Evolutionary conservation across 1,140 invertebrate genomes (phyloP).

Genomic region (Pteromalus puparum): DNA sequence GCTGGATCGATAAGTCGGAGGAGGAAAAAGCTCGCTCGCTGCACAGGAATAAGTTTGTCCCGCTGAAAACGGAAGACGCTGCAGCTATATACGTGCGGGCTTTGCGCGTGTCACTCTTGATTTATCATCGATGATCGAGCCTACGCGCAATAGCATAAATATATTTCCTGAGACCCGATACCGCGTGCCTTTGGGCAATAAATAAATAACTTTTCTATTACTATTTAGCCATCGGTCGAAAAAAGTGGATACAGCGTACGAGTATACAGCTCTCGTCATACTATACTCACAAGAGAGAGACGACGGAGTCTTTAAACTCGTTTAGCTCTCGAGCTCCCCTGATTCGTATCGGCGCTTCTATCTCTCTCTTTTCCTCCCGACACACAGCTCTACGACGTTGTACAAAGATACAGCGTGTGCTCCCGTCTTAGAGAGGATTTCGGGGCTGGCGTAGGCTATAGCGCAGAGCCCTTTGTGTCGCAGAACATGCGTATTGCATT

Average conservation of each 20-base stretch:
- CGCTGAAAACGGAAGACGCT: conserved; percentile 48
- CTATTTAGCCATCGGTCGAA: no score
- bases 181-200: neutral
- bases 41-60: conserved; percentile 57
- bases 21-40: conserved; percentile 20
- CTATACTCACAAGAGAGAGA: conserved; percentile 22
- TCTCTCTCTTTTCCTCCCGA: neutral
- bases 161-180: neutral
- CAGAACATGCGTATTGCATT: conserved; percentile 72
- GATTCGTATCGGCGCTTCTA: conserved; percentile 54
- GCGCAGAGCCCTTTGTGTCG: conserved; percentile 61
- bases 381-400: neutral
- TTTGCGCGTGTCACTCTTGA: conserved; percentile 58
- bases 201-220: neutral
- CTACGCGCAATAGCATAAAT: conserved; percentile 14
- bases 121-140: conserved; percentile 61
- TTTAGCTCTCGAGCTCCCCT: conserved; percentile 55
- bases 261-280: no score
- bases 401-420: neutral
- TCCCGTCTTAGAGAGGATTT: conserved; percentile 25
- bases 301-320: conserved; percentile 59
- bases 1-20: conserved; percentile 52
- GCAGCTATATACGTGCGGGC: conserved; percentile 52
- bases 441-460: conserved; percentile 58
- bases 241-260: no score